Base-by-base conservation (phyloP, 2,113 vertebrate species). In the Chionodraco myersi region DNA sequence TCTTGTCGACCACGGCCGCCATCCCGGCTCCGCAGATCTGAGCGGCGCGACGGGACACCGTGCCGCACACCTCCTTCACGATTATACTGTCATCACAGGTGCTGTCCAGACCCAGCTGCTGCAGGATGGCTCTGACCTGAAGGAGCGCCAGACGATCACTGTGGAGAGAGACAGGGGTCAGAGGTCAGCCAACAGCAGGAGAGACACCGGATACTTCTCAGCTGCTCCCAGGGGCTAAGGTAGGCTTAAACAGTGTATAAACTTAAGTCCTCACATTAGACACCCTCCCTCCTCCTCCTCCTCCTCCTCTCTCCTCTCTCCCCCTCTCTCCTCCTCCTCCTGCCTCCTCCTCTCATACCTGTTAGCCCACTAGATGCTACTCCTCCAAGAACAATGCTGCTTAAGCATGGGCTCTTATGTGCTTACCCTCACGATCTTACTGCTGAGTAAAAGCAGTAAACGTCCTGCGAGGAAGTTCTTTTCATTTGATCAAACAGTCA, bases 61-160 rank as follows among this genome's bases (percentile, higher is more conserved):
- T 96, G 26, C 97, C 97, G 0, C 98, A 99, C 90, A 99, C 98
- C 0, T 95, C 96, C 93, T 99, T 99, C 36, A 99, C 98, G 0
- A 99, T 97, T 70, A 99, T 99, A 59, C 98, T 99, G 97, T 99
- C 98, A 0, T 99, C 98, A 0, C 98, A 99, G 36, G 97, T 99
- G 95, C 97, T 96, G 91, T 99, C 98, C 73, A 99, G 94, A n/a
- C 98, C 98, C 93, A 99, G 93, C 86, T 98, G 96, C 95, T 99
- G 98, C 47, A 99, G 96, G 90, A 99, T 99, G 10, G 96, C 90
- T 80, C 98, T 90, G 80, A 99, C 98, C 94, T 99, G 97, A 77
- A 99, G 96, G 94, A 99, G 92, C 5, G 98, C 98, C 92, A 99
- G 91, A n/a, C 98, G 96, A 89, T 99, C 98, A 57, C 98, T 99